Base-by-base conservation (phyloP, 2,888 invertebrate genomes). In the Rhyacophila evoluta region DNA sequence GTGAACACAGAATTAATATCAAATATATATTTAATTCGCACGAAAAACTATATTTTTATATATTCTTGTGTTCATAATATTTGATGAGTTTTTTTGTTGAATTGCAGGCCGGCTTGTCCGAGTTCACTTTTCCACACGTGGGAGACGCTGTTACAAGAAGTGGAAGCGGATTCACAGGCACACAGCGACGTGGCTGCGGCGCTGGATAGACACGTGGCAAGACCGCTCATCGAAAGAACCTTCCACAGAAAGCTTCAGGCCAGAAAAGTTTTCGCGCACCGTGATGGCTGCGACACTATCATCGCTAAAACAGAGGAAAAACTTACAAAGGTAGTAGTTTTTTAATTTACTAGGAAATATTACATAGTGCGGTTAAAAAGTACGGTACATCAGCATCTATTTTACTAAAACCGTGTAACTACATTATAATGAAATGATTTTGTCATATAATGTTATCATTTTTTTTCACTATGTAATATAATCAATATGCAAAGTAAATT, bases 161-260 rank as follows among this genome's bases (percentile, higher is more conserved):
- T 96, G 81, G 97, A 97, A 88, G 94, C 95, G 39, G 97, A 97
- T 86, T 95, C 96, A 19, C 92, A 95, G 85, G 93, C 95, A 69
- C 94, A 95, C 87, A 94, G 94, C 85, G 97, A 96, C 85, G 94
- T 97, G 81, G 94, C 97, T 6, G 92, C 94, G 36, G 93, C 95
- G 29, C 90, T 97, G 79, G 94, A 94, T 78, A 89, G 94, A 74
- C 92, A 93, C 86, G 93, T 97, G 79, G 93, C 97, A 29, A 91
- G 96, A 39, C 95, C 96, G 67, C 92, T 97, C 78, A 90, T 96
- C 83, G 97, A 97, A 85, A 92, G 94, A 85, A 95, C 96, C 84
- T 97, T 97, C 88, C 94, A 95, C 87, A 92, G 96, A 85, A 97
- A 97, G 89, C 94, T 97, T 81, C 97, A 97, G 87, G 95, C 96